These are phyloP conservation scores for Nebria brevicollis DNA, from an alignment of 2,888 invertebrate species.

Conservation along the genomic window DNA sequence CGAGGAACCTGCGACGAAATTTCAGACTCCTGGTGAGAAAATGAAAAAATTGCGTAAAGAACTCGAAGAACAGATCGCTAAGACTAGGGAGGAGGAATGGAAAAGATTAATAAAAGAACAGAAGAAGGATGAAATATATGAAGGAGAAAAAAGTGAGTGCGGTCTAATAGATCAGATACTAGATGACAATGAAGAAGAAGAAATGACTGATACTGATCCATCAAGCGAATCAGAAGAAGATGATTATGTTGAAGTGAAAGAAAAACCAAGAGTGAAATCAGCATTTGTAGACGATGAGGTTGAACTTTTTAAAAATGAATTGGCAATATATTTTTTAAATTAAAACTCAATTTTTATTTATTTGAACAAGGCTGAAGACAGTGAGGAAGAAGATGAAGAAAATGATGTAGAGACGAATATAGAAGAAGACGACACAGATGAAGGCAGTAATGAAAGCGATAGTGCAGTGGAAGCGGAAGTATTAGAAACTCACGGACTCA, in stretches of 20 bases:
- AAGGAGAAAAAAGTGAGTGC: slow-evolving; percentile 46
- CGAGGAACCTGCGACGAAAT: slow-evolving; percentile 52
- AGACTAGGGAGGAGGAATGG: slow-evolving; percentile 77
- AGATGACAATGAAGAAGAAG: slow-evolving; percentile 64
- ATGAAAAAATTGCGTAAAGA: slow-evolving; percentile 76
- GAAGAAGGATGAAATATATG: slow-evolving; percentile 57
- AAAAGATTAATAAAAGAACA: slow-evolving; percentile 69
- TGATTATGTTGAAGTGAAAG: slow-evolving; percentile 57
- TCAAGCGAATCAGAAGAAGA: slow-evolving; percentile 65
- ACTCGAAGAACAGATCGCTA: slow-evolving; percentile 76
- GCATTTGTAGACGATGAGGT: slow-evolving; percentile 59
- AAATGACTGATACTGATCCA: slow-evolving; percentile 66
- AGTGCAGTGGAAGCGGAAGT: slow-evolving; percentile 46
- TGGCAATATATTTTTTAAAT: background rate
- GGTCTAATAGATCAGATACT: slow-evolving; percentile 63
- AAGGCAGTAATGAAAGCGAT: slow-evolving; percentile 40
- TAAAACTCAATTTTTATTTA: slow-evolving; percentile 28
- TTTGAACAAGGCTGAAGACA: slow-evolving; percentile 54
- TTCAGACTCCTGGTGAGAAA: slow-evolving; percentile 75
- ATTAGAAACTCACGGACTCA: slow-evolving; percentile 49
- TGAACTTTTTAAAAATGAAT: slow-evolving; percentile 14
- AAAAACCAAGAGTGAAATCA: slow-evolving; percentile 53
- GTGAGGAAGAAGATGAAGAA: slow-evolving; percentile 54
- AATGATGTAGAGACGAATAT: slow-evolving; percentile 52
- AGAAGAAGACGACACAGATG: slow-evolving; percentile 46